Conservation (phyloP, 2,888 invertebrate genomes). For the Dasysyrphus tricinctus region DNA sequence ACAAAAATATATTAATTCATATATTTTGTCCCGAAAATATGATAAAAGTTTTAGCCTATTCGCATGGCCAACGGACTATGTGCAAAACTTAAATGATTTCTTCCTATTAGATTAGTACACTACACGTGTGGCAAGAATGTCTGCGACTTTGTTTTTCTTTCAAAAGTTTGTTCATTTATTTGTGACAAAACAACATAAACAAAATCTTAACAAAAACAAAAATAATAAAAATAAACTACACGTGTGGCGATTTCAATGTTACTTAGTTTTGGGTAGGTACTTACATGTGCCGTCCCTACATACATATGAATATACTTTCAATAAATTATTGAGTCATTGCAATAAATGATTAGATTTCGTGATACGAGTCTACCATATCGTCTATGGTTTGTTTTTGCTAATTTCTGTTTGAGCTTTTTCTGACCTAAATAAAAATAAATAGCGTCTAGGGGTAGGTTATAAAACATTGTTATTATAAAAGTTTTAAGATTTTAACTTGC, state of each 20-base stretch:
- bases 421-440: constrained; percentile 27
- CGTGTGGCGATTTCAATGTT: constrained; percentile 12
- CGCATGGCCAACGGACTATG: background rate
- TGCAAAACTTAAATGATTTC: background rate
- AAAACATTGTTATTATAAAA: background rate
- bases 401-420: background rate
- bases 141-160: background rate
- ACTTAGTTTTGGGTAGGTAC: background rate
- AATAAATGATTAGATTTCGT: constrained; percentile 30
- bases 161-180: constrained; percentile 17
- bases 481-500: background rate
- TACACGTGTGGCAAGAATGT: constrained; percentile 18
- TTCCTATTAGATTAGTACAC: background rate
- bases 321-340: constrained; percentile 16
- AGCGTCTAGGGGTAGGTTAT: background rate
- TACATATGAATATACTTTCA: background rate
- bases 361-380: background rate
- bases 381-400: background rate
- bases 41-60: too few species aligned
- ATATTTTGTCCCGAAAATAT: too few species aligned
- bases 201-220: constrained; percentile 1
- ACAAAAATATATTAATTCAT: too few species aligned
- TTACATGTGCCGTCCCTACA: too few species aligned
- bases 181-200: constrained; percentile 28
- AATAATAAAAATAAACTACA: constrained; percentile 12